Evolutionary conservation across 2,113 vertebrate genomes (phyloP).

Genomic region (Bos javanicus): DNA sequence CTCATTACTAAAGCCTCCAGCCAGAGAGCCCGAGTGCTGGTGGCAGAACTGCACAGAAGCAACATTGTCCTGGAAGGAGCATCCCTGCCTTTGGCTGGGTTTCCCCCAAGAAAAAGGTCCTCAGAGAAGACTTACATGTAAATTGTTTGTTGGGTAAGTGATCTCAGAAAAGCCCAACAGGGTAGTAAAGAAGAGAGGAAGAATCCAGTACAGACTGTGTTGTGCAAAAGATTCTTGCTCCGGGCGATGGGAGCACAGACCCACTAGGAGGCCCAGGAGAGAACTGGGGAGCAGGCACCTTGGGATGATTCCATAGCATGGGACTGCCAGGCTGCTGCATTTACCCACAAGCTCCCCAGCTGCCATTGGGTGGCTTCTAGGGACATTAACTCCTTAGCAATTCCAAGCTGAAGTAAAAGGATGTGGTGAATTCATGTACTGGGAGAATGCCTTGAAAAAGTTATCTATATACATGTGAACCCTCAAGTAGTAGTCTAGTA

Average conservation of each 20-base stretch:
- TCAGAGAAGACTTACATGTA: background rate
- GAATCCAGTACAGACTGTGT: background rate
- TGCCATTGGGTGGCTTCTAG: background rate
- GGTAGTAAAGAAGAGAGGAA: background rate
- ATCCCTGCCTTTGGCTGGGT: background rate
- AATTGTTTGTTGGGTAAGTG: background rate
- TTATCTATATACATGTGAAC: background rate
- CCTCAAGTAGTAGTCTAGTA: background rate
- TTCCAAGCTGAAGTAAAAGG: background rate
- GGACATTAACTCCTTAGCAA: background rate
- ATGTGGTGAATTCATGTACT: fast-evolving
- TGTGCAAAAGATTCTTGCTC: background rate
- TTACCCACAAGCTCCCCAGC: background rate
- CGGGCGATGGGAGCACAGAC: no score
- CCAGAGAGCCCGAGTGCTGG: background rate
- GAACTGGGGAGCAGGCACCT: no score
- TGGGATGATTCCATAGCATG: background rate
- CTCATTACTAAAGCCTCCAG: background rate
- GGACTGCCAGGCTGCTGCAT: no score
- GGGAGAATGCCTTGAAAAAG: background rate
- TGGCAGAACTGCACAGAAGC: background rate
- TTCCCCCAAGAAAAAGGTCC: background rate
- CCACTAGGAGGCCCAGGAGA: background rate
- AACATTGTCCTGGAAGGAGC: background rate
- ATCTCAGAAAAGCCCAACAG: background rate